These are phyloP conservation scores for Chaetophractus vellerosus DNA, from an alignment of 2,797 vertebrate genomes.

Conservation along the genomic window DNA sequence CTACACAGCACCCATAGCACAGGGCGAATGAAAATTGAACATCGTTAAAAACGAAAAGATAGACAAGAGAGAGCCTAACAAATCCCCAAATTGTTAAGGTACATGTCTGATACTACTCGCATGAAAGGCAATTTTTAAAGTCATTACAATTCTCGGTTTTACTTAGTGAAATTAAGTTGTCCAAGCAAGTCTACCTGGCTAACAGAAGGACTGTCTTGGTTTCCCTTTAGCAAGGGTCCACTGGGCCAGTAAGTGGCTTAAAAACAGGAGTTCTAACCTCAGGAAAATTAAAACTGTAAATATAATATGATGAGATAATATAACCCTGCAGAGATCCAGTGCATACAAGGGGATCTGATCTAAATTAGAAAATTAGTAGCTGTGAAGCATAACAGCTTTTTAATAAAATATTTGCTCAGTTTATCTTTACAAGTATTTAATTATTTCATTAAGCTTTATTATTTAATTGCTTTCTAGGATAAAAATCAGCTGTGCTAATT, in stretches of 20 bases:
- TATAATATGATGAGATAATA: constrained; percentile 30
- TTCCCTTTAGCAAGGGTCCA: constrained; percentile 1
- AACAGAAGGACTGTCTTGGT: background rate
- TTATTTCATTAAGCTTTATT: constrained; percentile 62
- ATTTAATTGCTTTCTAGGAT: constrained; percentile 44
- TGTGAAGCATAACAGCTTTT: background rate
- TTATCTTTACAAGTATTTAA: constrained; percentile 53
- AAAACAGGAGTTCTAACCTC: background rate
- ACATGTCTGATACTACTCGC: background rate
- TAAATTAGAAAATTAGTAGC: constrained; percentile 44
- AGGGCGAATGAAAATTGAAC: constrained; percentile 37
- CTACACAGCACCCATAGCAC: background rate
- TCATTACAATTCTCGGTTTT: constrained; percentile 44
- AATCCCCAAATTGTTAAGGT: background rate
- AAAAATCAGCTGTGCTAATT: background rate
- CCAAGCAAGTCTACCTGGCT: constrained; percentile 1
- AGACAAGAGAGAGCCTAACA: background rate
- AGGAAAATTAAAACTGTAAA: constrained; percentile 57
- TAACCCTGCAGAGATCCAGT: background rate
- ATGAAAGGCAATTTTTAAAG: constrained; percentile 45
- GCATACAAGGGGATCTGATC: background rate
- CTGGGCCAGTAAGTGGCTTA: constrained; percentile 14
- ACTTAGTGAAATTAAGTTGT: constrained; percentile 35
- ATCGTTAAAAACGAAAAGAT: constrained; percentile 5
- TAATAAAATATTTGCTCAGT: constrained; percentile 48